These are phyloP conservation scores for Zelleria hepariella DNA, from an alignment of 2,888 invertebrate genomes.

Conservation along the genomic window DNA sequence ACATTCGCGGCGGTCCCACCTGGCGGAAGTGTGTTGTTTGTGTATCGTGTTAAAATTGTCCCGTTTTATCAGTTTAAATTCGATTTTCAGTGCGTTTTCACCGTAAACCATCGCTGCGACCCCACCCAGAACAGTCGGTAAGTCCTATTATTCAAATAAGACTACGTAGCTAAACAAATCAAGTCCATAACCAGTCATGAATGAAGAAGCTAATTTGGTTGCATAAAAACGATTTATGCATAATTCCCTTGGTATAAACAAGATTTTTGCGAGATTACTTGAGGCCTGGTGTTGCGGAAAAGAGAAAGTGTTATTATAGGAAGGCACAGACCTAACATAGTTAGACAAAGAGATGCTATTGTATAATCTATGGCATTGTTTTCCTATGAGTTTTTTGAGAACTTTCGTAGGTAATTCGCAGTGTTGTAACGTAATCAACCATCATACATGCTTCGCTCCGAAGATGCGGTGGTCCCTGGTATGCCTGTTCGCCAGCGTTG, in stretches of 20 bases:
- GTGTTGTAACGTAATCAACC: not conserved
- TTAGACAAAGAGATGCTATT: not conserved
- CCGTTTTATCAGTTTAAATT: not conserved
- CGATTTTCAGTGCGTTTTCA: not conserved
- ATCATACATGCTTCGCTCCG: not conserved
- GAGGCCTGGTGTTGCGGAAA: constrained; percentile 6
- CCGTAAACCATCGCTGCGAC: not conserved
- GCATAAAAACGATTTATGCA: constrained; percentile 1
- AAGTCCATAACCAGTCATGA: not conserved
- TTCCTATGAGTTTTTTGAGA: not conserved
- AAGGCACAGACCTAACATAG: not conserved
- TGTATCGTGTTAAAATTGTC: not conserved
- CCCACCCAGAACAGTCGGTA: not conserved
- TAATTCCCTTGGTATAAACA: not conserved
- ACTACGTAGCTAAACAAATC: not conserved
- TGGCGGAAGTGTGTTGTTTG: not conserved
- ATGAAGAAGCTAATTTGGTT: not conserved
- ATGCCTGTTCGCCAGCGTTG: no score
- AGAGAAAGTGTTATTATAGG: constrained; percentile 5
- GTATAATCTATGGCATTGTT: not conserved
- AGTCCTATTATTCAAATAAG: not conserved
- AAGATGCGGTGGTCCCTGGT: no score
- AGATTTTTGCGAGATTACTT: not conserved
- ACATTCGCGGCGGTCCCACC: not conserved
- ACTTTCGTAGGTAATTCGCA: not conserved